Base-by-base conservation (phyloP, 2,888 invertebrate species). In the Ophion obscuratus region DNA sequence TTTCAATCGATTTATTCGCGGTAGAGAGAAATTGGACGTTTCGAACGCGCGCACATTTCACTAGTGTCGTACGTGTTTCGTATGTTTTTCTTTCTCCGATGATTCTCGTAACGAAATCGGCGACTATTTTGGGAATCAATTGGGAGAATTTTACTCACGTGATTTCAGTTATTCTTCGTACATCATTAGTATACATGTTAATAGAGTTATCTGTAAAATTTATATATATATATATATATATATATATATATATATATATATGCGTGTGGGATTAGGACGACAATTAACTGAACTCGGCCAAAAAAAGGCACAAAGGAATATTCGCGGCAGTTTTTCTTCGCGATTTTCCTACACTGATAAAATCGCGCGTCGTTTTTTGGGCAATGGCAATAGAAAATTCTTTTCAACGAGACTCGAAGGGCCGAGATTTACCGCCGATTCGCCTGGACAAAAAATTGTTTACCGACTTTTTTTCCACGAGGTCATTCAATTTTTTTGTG, bases 41-140 rank as follows among this genome's bases (percentile, higher is more conserved):
- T 68, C 47, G 20, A 85, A 59, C 68, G 70, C 81, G 85, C 83
- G 80, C 83, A 83, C 20, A 24, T 80, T 77, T 83, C 80, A 76
- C 77, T 81, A 83, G 75, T 73, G n/a, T 20, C 36, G 20, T 20
- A 11, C 77, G 10, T 36, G 11, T 81, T 75, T 71, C 70, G 59
- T 59, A 73, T 78, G 27, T 61, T 36, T 27, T 36, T 24, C 10
- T 61, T 44, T 40, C 57, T 20, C n/a, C 9, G 27, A 53, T 70
- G 10, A 17, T 17, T 27, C 14, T 1, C 44, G 11, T 3, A 27
- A 31, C 53, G 4, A 53, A 53, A 53, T 53, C 17, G 17, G 53
- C 53, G 53, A 17, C 14, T 2, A 53, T 53, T 53, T 53, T 53
- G 53, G 14, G 53, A 53, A 17, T 53, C 5, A 17, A 5, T 53